These are phyloP conservation scores for Nemapogon koenigi DNA, from an alignment of 2,888 invertebrate species.

Conservation along the genomic window DNA sequence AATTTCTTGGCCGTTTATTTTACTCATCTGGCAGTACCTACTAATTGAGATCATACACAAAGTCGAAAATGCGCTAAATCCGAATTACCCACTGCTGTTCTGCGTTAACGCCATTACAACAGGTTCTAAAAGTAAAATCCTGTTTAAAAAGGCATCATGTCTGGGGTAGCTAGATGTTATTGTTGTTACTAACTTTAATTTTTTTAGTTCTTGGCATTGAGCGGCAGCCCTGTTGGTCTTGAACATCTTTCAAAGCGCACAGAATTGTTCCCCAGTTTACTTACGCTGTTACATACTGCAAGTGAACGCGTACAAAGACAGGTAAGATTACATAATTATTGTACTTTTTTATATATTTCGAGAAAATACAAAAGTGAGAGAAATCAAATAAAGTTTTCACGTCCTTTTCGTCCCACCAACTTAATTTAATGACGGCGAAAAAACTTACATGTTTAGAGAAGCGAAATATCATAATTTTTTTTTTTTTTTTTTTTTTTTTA, in stretches of 20 bases:
- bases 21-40: too few relatives aligned
- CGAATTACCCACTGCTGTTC: too few relatives aligned
- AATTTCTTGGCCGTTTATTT: too few relatives aligned
- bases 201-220: constrained; percentile 76
- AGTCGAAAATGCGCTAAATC: too few relatives aligned
- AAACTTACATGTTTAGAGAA: too few relatives aligned
- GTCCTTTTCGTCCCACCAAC: too few relatives aligned
- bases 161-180: too few relatives aligned
- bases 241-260: constrained; percentile 90
- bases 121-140: too few relatives aligned
- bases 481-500: background rate
- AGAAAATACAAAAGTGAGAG: background rate
- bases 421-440: too few relatives aligned
- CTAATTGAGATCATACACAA: too few relatives aligned
- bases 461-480: background rate
- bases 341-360: constrained; percentile 4
- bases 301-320: constrained; percentile 95
- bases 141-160: too few relatives aligned
- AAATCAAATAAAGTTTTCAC: background rate
- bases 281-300: constrained; percentile 89
- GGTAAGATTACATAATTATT: constrained; percentile 41
- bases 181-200: constrained; percentile 4
- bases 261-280: constrained; percentile 81
- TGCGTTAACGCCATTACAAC: too few relatives aligned
- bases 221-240: constrained; percentile 90